These are phyloP conservation scores for Heterodera filipjevi DNA, from an alignment of 2,888 invertebrate genomes.

Conservation along the genomic window DNA sequence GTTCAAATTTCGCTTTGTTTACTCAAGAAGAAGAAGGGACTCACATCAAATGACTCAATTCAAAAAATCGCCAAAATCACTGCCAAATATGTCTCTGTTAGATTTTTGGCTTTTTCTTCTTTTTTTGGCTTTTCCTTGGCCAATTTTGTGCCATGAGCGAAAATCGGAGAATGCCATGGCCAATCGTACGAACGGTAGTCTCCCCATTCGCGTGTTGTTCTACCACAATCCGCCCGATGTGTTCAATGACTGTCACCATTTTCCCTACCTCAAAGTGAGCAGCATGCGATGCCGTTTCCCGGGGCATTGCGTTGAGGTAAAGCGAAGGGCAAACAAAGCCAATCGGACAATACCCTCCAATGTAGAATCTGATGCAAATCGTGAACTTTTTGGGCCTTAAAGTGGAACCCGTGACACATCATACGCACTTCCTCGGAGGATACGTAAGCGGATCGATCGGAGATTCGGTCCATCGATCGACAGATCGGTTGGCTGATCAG, in stretches of 20 bases:
- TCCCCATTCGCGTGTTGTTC: background rate
- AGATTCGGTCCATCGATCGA: no score
- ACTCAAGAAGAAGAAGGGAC: background rate
- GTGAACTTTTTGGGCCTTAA: background rate
- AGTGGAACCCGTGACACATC: background rate
- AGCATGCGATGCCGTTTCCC: conserved; percentile 11
- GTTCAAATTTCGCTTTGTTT: background rate
- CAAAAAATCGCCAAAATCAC: background rate
- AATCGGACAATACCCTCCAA: background rate
- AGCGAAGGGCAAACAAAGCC: background rate
- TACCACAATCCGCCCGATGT: conserved; percentile 12
- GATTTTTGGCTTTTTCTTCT: background rate
- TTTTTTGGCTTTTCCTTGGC: background rate
- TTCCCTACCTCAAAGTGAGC: conserved; percentile 2
- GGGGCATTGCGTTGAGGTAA: conserved; percentile 5
- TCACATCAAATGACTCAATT: background rate
- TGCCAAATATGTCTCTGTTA: background rate
- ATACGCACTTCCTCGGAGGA: background rate
- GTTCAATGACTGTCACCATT: background rate
- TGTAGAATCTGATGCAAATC: background rate
- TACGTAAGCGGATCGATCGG: background rate
- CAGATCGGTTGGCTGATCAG: no score
- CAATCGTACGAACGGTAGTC: background rate
- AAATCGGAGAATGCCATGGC: background rate
- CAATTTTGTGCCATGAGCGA: background rate